Evolutionary conservation across 2,888 invertebrate species (phyloP), one percentile per base, ranked within the genome.

Genomic region (Gibbula magus): DNA sequence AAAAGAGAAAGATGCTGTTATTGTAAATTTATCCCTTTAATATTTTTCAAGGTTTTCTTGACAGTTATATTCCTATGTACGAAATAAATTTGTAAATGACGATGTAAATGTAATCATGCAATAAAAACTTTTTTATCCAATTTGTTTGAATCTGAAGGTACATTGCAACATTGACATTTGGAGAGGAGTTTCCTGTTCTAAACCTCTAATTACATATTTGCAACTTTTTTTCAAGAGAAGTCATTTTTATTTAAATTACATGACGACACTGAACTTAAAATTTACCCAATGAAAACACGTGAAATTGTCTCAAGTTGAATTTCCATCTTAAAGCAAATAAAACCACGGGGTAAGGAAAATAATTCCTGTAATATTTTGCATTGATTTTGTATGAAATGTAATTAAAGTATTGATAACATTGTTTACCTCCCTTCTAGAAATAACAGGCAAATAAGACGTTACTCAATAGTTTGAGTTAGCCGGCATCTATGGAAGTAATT

Each of bases 381-480:
- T 61, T 61, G 61, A 61, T 61, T 61, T 61, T 61, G 29, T 25
- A 61, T 25, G 29, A 61, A 61, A 61, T 61, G 29, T 61, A 61
- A 29, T 61, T 29, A 61, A 29, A 61, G 29, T 29, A 61, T 61
- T 61, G 61, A 61, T 29, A 61, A 61, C 61, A 25, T 29, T 61
- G 29, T 61, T 61, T 25, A 61, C 61, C 16, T 29, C 7, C 56
- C 61, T n/a, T 22, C 61, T 61, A 25, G 61, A 61, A 61, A 61
- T 61, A 61, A 61, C 25, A 61, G 29, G 29, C 61, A 61, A 61
- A 61, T 29, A 61, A 25, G 29, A 70, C 18, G 70, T 70, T 70
- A 39, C 39, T 35, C 35, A 70, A 70, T 70, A 70, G 35, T 29
- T 35, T 32, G 35, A 70, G 35, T 35, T 70, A 70, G 39, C 10